Evolutionary conservation across 2,888 invertebrate genomes (phyloP).

Genomic region (Onchidella celtica): DNA sequence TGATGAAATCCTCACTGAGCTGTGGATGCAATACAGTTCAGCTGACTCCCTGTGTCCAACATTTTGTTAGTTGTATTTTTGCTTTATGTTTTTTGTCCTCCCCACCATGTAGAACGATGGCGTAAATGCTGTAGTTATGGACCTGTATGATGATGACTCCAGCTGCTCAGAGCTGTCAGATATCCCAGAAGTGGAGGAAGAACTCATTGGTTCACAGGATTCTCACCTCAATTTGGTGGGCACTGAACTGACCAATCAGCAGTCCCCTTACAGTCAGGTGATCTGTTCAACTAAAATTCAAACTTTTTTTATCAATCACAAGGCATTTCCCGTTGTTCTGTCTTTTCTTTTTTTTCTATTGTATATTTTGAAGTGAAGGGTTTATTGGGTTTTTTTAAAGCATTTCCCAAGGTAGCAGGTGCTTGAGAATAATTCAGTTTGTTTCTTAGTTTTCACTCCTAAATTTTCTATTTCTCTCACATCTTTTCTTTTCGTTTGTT

Average conservation of each 20-base stretch:
- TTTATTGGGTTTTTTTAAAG: background rate
- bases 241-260: slow-evolving; percentile 46
- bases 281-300: background rate
- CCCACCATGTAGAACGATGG: slow-evolving; percentile 23
- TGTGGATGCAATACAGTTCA: too few relatives aligned
- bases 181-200: slow-evolving; percentile 81
- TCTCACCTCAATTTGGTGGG: slow-evolving; percentile 56
- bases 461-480: too few relatives aligned
- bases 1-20: too few relatives aligned
- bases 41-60: background rate
- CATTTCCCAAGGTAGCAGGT: too few relatives aligned
- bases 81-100: slow-evolving; percentile 25
- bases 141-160: slow-evolving; percentile 58
- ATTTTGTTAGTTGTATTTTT: slow-evolving; percentile 23
- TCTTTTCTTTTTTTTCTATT: background rate
- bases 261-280: slow-evolving; percentile 33
- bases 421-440: too few relatives aligned
- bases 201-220: slow-evolving; percentile 65
- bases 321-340: background rate
- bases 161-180: slow-evolving; percentile 81
- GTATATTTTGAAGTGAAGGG: too few relatives aligned
- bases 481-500: too few relatives aligned
- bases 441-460: too few relatives aligned
- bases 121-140: slow-evolving; percentile 47
- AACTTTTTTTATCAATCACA: background rate